These are phyloP conservation scores for Corynorhinus townsendii DNA, from an alignment of 2,113 vertebrate species.

Conservation along the genomic window DNA sequence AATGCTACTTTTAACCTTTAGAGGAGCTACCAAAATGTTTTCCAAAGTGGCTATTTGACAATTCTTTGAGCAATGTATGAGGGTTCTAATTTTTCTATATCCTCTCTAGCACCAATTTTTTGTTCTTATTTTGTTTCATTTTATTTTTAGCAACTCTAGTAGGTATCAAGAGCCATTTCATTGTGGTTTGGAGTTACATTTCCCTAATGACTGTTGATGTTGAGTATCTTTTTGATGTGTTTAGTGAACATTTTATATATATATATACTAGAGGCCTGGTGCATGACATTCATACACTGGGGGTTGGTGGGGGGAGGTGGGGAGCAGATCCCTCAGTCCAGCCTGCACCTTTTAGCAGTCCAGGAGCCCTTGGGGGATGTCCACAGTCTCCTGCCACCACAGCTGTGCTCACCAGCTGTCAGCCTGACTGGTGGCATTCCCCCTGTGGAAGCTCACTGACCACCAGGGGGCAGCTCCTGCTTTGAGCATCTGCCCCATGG, in stretches of 20 bases:
- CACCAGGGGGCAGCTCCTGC: too few species aligned
- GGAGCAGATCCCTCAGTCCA: too few species aligned
- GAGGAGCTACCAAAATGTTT: background rate
- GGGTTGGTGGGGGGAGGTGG: too few species aligned
- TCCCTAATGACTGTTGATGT: background rate
- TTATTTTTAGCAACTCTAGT: background rate
- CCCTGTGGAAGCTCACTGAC: too few species aligned
- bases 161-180: background rate
- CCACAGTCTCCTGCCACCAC: too few species aligned
- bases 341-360: too few species aligned
- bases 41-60: background rate
- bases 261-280: background rate
- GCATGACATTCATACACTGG: too few species aligned
- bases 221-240: background rate
- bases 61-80: background rate
- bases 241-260: background rate
- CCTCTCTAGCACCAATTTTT: background rate
- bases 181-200: background rate
- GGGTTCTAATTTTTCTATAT: background rate
- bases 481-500: too few species aligned
- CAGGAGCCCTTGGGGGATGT: too few species aligned
- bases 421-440: too few species aligned
- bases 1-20: background rate
- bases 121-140: background rate
- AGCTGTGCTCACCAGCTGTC: too few species aligned